A percentile compares a stretch with the other conserved stretches of the same genome.
These are phyloP conservation scores for Rhinoraja longicauda DNA, from an alignment of 2,797 vertebrate genomes.

Conservation along the genomic window DNA sequence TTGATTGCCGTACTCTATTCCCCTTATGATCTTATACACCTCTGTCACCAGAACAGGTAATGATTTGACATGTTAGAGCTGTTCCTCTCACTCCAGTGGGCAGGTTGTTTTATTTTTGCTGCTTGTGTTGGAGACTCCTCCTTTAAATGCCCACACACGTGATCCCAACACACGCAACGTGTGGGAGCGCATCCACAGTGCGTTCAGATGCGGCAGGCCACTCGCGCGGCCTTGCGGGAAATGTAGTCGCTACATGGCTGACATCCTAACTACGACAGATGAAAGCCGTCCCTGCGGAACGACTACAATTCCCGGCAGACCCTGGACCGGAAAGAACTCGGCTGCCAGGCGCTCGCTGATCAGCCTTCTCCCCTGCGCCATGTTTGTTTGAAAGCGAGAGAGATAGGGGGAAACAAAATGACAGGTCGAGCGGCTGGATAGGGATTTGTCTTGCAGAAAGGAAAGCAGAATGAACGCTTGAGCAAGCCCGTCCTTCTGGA, in stretches of 20 bases:
- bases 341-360: background rate
- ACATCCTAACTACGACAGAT: fast-evolving
- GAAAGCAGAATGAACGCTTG: slow-evolving; percentile 38
- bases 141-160: slow-evolving; percentile 20
- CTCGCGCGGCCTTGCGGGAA: background rate
- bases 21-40: too few relatives aligned
- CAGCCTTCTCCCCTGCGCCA: slow-evolving; percentile 51
- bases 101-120: too few relatives aligned
- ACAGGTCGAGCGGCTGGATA: slow-evolving; percentile 50
- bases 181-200: background rate
- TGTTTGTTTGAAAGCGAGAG: slow-evolving; percentile 52
- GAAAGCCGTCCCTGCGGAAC: background rate
- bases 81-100: too few relatives aligned
- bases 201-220: background rate
- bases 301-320: slow-evolving; percentile 35
- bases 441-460: slow-evolving; percentile 46
- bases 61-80: too few relatives aligned
- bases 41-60: too few relatives aligned
- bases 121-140: too few relatives aligned
- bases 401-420: slow-evolving; percentile 55
- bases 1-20: too few relatives aligned
- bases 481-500: slow-evolving; percentile 40
- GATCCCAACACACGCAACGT: background rate
- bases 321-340: background rate
- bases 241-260: background rate